Base-by-base conservation (phyloP, 2,888 invertebrate species). In the Drosophila quinaria region DNA sequence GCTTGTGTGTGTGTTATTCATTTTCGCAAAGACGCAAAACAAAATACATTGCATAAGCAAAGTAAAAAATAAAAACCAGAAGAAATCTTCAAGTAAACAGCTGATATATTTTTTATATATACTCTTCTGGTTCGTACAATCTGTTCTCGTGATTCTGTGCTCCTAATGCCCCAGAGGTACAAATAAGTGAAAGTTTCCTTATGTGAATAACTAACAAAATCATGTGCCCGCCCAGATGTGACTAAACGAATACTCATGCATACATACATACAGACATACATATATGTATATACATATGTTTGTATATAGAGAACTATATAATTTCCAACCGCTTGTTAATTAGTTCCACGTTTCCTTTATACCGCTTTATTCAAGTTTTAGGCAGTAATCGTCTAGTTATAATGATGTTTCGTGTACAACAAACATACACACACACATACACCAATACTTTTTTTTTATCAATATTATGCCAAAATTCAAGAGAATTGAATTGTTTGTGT, bases 11-110 rank as follows among this genome's bases (percentile, higher is more conserved):
- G 35, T 68, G 37, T 62, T 78, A 47, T 79, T 56, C 47, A 59
- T 68, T 69, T 82, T 87, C 37, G 64, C 69, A 74, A 88, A 89
- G 90, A 84, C 90, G 90, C 80, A 84, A 84, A 89, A 67, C 64
- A 73, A 87, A 87, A 82, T 69, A 60, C 70, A 85, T 84, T 84
- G 90, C 84, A 84, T 84, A 84, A 84, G 84, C 64, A 70, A 67
- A 78, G 64, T 80, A 69, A 78, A 61, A 79, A 74, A 63, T 58
- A 15, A 35, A 61, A 50, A 55, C 67, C 51, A 66, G 59, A 68
- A 52, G 44, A 61, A 78, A 72, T 47, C 56, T 41, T 22, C 60
- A 72, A 80, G 89, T 69, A 59, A 87, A 70, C 82, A 85, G 65
- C 77, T 80, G 71, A 80, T 70, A 51, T 66, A 25, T 17, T 41